Evolutionary conservation across 1,140 invertebrate genomes (phyloP).

Genomic region (Heliothis subflexa): DNA sequence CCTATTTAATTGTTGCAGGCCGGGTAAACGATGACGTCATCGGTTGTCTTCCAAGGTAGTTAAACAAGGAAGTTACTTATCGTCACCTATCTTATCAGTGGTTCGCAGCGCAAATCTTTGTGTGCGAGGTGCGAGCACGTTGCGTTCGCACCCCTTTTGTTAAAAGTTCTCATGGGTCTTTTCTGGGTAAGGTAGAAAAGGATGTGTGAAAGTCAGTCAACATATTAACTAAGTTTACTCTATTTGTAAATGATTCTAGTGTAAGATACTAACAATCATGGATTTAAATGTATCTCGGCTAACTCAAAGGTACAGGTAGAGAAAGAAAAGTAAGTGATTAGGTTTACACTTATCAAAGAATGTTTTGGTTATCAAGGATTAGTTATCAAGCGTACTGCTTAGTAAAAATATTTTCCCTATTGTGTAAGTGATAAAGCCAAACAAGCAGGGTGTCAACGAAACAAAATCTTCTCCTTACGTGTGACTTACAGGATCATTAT

Average conservation of each 20-base stretch:
- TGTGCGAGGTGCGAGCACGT: conserved; percentile 58
- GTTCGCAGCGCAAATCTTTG: conserved; percentile 62
- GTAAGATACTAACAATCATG: too few species aligned
- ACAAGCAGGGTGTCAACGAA: conserved; percentile 47
- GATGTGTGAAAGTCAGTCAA: conserved; percentile 61
- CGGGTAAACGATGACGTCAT: conserved; percentile 29
- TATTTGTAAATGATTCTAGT: not conserved
- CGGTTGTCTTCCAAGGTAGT: not conserved
- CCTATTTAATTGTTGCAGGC: conserved; percentile 2
- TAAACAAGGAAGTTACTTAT: conserved; percentile 24
- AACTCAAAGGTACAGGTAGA: conserved; percentile 51
- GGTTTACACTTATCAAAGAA: conserved; percentile 22
- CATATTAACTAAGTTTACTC: not conserved
- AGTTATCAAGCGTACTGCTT: conserved; percentile 18
- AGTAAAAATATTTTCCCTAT: conserved; percentile 37
- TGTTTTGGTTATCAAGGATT: conserved; percentile 32
- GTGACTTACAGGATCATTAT: conserved; percentile 72
- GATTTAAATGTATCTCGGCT: too few species aligned
- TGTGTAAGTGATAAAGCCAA: conserved; percentile 17
- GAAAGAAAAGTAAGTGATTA: conserved; percentile 13
- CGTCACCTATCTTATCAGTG: conserved; percentile 63
- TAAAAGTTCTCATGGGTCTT: conserved; percentile 58
- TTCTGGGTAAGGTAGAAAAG: conserved; percentile 72
- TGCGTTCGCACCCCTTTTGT: conserved; percentile 68
- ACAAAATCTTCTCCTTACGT: conserved; percentile 54